Evolutionary conservation across 2,797 vertebrate species (phyloP).

Genomic region (Phrynocephalus forsythii): DNA sequence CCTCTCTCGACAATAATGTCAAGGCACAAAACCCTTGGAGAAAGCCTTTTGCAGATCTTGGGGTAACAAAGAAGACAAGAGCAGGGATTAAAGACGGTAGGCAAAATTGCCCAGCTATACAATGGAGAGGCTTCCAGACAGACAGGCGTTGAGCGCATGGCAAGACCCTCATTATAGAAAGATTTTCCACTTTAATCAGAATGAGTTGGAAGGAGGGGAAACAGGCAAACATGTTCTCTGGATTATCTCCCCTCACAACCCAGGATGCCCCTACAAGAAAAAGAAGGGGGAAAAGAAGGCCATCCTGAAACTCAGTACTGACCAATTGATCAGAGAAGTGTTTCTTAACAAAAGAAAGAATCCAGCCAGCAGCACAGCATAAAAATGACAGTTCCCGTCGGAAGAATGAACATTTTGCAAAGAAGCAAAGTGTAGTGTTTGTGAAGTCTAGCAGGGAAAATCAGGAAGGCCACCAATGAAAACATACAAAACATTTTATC

Average conservation of each 20-base stretch:
- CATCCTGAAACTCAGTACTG: neutral
- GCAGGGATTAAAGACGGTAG: constrained; percentile 4
- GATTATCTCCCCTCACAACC: neutral
- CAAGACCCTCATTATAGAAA: neutral
- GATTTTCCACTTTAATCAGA: constrained; percentile 18
- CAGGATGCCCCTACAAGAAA: neutral
- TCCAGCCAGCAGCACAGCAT: neutral
- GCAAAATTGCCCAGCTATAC: neutral
- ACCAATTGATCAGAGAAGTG: neutral
- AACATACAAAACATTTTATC: neutral
- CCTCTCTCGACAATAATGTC: neutral
- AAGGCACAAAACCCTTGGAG: neutral
- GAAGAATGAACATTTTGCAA: neutral
- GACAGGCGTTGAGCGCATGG: neutral
- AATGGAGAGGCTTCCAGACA: neutral
- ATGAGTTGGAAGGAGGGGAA: neutral
- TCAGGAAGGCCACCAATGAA: neutral
- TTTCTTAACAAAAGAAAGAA: neutral
- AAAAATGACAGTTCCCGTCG: neutral
- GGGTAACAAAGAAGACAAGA: constrained; percentile 16
- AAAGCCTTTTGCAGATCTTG: constrained; percentile 4
- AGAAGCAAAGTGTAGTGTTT: neutral
- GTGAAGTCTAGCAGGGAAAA: neutral
- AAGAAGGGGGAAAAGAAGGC: neutral
- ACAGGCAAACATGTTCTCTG: too few species aligned